phyloP scores from a whole-genome alignment of 2,888 invertebrate species.

The Perdita meconis region DNA sequence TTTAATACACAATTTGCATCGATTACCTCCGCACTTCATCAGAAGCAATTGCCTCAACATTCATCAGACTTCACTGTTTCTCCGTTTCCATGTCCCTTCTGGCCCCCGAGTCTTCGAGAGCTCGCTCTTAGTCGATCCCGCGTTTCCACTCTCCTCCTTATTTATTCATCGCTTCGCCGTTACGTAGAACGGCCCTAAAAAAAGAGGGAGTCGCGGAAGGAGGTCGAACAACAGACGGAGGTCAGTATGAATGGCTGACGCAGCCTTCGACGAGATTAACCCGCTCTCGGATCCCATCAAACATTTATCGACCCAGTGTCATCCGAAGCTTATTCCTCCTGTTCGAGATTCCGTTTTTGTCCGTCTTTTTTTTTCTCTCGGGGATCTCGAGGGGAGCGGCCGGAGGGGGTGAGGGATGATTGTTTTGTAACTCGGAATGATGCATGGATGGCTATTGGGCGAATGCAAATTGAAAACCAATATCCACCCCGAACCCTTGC shows the following conservation, averaged over 20 bases:
- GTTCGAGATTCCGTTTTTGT: constrained; percentile 50
- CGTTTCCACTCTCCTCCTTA: constrained; percentile 33
- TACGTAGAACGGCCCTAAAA: not conserved
- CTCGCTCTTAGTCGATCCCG: not conserved
- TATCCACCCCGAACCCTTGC: constrained; percentile 65
- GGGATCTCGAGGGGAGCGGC: constrained; percentile 16
- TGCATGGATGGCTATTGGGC: constrained; percentile 71
- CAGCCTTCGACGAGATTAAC: constrained; percentile 64
- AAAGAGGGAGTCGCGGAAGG: not conserved
- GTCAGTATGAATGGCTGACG: constrained; percentile 22
- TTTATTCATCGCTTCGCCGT: constrained; percentile 46
- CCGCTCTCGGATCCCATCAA: constrained; percentile 75
- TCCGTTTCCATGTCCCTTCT: constrained; percentile 9
- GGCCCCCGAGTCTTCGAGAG: constrained; percentile 1
- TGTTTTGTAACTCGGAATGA: constrained; percentile 69
- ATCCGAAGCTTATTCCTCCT: constrained; percentile 30
- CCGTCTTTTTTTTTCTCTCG: not conserved
- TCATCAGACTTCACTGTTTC: constrained; percentile 18
- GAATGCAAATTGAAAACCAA: constrained; percentile 81
- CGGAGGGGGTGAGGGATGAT: constrained; percentile 18
- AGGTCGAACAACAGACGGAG: constrained; percentile 16
- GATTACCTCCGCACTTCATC: not conserved
- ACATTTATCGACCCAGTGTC: constrained; percentile 71
- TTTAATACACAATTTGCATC: not conserved
- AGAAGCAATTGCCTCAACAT: constrained; percentile 17